Evolutionary conservation across 1,140 invertebrate species (phyloP).

Genomic region (Procambarus clarkii): DNA sequence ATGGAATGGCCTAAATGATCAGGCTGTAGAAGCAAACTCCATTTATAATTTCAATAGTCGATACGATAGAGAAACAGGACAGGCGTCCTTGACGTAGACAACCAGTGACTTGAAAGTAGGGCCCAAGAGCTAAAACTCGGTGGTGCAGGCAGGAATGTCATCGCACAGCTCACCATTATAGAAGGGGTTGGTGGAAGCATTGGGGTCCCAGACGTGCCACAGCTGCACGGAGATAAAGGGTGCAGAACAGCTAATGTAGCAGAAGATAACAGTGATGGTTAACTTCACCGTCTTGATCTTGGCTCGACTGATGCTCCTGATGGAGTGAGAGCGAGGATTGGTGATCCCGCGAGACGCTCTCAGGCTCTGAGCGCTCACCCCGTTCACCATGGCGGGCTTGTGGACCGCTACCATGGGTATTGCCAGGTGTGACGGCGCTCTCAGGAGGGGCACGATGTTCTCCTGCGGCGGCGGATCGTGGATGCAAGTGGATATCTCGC

Average conservation of each 20-base stretch:
- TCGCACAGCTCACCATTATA: conserved; percentile 49
- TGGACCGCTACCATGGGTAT: not conserved
- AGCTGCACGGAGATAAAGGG: conserved; percentile 82
- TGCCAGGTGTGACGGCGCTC: not conserved
- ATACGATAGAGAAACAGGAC: too few relatives aligned
- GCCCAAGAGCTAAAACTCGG: too few relatives aligned
- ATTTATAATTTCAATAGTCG: too few relatives aligned
- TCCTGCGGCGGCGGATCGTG: conserved; percentile 15
- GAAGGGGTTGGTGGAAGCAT: conserved; percentile 60
- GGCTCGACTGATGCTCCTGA: conserved; percentile 79
- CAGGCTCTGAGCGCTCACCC: not conserved
- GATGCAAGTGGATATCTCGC: conserved; percentile 51
- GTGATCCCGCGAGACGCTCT: not conserved
- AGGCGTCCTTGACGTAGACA: too few relatives aligned
- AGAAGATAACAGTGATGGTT: conserved; percentile 84
- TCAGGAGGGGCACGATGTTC: not conserved
- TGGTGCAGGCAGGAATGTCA: too few relatives aligned
- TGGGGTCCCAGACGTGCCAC: conserved; percentile 71
- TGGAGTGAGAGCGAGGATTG: conserved; percentile 46
- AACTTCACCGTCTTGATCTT: conserved; percentile 88
- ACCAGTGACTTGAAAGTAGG: too few relatives aligned
- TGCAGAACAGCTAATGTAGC: conserved; percentile 84
- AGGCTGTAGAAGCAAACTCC: too few relatives aligned
- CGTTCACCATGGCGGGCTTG: not conserved
- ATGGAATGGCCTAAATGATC: too few relatives aligned